Base-by-base conservation (phyloP, 2,113 vertebrate species). In the Dasyornis broadbenti region DNA sequence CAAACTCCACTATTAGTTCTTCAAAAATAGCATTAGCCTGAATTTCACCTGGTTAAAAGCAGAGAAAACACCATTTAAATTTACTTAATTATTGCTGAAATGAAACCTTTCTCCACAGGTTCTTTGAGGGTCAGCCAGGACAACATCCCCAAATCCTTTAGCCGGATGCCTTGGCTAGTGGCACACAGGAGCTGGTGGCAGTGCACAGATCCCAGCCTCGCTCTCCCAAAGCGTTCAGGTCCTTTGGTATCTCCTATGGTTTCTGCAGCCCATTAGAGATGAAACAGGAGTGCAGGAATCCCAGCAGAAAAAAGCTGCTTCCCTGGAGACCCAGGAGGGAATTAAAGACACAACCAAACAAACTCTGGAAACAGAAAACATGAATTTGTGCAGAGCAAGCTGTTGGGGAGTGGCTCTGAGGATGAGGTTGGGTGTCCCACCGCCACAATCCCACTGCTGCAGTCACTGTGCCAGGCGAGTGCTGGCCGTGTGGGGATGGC, bases 401-500 rank as follows among this genome's bases (percentile, higher is more conserved):
- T 5, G 3, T 3, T 63, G 1, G 5, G 81, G 22, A 84, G 56
- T 9, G 40, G 65, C 33, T 35, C 52, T 1, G 7, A 15, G n/a
- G 37, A 68, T 10, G 76, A 69, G 66, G 44, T 0, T 7, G 24
- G 22, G 47, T 60, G 49, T 71, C 49, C 57, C 28, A 54, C 4
- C 13, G 24, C 27, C 56, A 15, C 0, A 0, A 35, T 63, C 54
- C 56, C 70, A 19, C 28, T 1, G 5, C n/a, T 40, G 27, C 73
- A 27, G 37, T 37, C 39, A 26, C 53, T 0, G 0, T 40, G 26
- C 31, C 59, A 47, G 66, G 60, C 27, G 28, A 91, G 28, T 24
- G 45, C 37, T 9, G 57, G 57, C 53, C 44, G 13, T 0, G 5
- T 60, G 35, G 33, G 69, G 61, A 33, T 0, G 6, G 31, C 0